Conservation (phyloP, 2,797 vertebrate species). For the Nannoperca australis region DNA sequence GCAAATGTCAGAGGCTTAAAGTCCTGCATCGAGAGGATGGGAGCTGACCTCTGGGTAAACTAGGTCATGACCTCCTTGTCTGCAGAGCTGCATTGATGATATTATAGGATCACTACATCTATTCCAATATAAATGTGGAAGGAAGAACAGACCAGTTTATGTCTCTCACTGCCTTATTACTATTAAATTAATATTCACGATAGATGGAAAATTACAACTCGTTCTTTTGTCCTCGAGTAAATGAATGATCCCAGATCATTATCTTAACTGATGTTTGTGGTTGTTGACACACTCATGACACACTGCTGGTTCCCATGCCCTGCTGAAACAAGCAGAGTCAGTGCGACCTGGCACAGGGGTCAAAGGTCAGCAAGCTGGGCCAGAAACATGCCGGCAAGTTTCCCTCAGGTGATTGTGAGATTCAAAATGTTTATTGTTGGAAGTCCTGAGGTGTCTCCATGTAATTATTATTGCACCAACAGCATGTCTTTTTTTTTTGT, state of each 20-base stretch:
- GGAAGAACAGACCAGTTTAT: conserved; percentile 12
- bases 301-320: conserved; percentile 68
- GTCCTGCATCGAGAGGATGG: conserved; percentile 50
- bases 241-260: conserved; percentile 35
- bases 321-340: conserved; percentile 57
- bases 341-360: conserved; percentile 55
- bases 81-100: conserved; percentile 46
- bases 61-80: conserved; percentile 67
- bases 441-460: neutral
- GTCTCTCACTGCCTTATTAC: conserved; percentile 20
- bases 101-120: conserved; percentile 39
- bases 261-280: conserved; percentile 58
- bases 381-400: conserved; percentile 4
- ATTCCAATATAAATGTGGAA: conserved; percentile 8
- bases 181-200: neutral
- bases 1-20: conserved; percentile 72
- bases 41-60: conserved; percentile 67
- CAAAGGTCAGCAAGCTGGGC: conserved; percentile 55
- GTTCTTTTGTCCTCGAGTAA: conserved; percentile 26
- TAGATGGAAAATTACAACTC: conserved; percentile 33
- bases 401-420: conserved; percentile 51
- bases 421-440: neutral
- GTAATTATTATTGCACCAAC: neutral
- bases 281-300: conserved; percentile 67
- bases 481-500: conserved; percentile 18